Base-by-base conservation (phyloP, 1,140 invertebrate genomes). In the Chironomus striatipennis region DNA sequence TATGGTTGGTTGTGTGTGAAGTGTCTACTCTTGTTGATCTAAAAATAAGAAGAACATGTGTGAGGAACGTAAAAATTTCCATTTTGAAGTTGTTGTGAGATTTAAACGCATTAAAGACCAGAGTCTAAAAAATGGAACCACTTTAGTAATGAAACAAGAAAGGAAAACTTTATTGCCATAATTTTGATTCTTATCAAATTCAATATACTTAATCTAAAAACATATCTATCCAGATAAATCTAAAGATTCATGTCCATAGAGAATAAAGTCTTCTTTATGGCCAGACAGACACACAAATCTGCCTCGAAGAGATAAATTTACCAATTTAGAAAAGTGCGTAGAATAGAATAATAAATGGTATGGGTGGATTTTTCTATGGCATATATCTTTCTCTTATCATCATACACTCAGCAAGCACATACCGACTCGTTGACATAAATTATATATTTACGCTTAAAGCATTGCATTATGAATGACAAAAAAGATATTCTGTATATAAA, bases 401-500 rank as follows among this genome's bases (percentile, higher is more conserved):
- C 47, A 57, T 57, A 57, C 47, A 15, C 12, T 57, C 47, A 57
- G 47, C 47, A 57, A 57, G 10, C 47, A 57, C 12, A 57, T 57
- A 57, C 47, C n/a, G 47, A n/a, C 47, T 57, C 47, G 47, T 57
- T 57, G 47, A 57, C 47, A 57, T 57, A 57, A 57, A 57, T 57
- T 57, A 57, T 57, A n/a, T 57, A 57, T 57, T 57, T 57, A 57
- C n/a, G 47, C 47, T 57, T 5, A n/a, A 57, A 57, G 47, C 47
- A n/a, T 57, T 57, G 47, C 47, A 57, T 57, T 57, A 57, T 57
- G 47, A 57, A 57, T 57, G 47, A 57, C 12, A n/a, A 57, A 57
- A 57, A 57, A 57, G 43, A 15, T 34, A 34, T 34, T 34, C 24
- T 34, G 24, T 34, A 34, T 34, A 34, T 34, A 34, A 34, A 34